phyloP scores from a whole-genome alignment of 2,888 invertebrate species.

The Ellobium chinense region DNA sequence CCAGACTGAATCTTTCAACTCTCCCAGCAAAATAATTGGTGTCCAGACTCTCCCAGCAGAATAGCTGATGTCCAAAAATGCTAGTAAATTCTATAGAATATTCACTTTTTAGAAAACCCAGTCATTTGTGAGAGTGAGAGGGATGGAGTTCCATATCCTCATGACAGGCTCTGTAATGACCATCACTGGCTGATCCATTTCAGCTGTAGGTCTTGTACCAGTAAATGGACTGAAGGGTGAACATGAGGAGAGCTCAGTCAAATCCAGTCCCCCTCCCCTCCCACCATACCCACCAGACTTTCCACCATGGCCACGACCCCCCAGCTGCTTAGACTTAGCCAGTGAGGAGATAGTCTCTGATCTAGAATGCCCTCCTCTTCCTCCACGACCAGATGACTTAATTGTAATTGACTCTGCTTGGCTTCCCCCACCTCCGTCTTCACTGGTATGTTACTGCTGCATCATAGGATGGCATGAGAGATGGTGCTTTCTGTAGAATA shows the following conservation, averaged over 20 bases:
- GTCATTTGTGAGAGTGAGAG: no score
- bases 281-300: slow-evolving; percentile 1
- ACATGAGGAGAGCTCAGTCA: not conserved
- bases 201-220: not conserved
- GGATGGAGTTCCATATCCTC: no score
- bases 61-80: no score
- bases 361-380: not conserved
- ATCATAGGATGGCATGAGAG: no score
- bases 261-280: not conserved
- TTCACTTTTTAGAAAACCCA: no score
- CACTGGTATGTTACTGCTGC: not conserved
- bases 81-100: no score
- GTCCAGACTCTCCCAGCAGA: no score
- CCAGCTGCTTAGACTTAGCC: not conserved
- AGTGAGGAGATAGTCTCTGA: not conserved
- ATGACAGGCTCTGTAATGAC: no score
- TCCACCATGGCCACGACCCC: not conserved
- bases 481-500: no score
- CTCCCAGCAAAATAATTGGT: no score
- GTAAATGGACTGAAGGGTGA: not conserved
- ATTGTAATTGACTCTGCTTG: not conserved
- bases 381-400: slow-evolving; percentile 1
- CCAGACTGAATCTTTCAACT: no score
- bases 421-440: not conserved
- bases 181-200: no score